Percentiles rank a stretch among this genome's conserved stretches.
These are phyloP conservation scores for Holothuria leucospilota DNA, from an alignment of 53 echinoderm and acorn worm species.

Conservation along the genomic window DNA sequence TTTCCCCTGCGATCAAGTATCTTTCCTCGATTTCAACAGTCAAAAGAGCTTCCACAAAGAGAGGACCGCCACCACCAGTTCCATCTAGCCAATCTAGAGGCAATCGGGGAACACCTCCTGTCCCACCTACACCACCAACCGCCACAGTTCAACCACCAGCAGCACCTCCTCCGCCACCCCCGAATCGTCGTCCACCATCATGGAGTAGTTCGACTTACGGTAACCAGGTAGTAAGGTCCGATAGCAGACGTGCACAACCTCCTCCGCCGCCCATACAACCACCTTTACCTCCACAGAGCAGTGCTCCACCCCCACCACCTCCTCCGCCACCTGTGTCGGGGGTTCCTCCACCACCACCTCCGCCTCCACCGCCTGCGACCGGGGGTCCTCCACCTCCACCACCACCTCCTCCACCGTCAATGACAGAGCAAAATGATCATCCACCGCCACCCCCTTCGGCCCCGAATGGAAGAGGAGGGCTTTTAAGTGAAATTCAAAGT, in stretches of 20 bases:
- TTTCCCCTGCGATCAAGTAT: no score
- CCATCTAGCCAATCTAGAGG: neutral
- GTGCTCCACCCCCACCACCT: neutral
- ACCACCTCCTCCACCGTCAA: neutral
- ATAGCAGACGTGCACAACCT: constrained; percentile 20
- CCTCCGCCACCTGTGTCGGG: neutral
- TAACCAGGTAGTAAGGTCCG: neutral
- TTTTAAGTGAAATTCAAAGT: constrained; percentile 26
- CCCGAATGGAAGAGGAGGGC: neutral
- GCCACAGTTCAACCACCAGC: neutral
- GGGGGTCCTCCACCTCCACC: neutral
- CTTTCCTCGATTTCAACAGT: neutral
- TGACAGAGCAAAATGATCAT: neutral
- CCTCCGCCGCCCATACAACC: neutral
- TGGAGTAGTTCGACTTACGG: no score
- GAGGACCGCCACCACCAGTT: constrained; percentile 31
- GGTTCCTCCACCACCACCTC: neutral
- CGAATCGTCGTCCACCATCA: neutral
- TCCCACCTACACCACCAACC: neutral
- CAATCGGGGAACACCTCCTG: constrained; percentile 27
- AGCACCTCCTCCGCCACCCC: constrained; percentile 16
- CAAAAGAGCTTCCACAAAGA: neutral
- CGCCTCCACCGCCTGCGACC: neutral
- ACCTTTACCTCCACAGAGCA: neutral
- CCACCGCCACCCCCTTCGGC: neutral